Evolutionary conservation across 2,888 invertebrate genomes (phyloP).

Genomic region (Noctua fimbriata): DNA sequence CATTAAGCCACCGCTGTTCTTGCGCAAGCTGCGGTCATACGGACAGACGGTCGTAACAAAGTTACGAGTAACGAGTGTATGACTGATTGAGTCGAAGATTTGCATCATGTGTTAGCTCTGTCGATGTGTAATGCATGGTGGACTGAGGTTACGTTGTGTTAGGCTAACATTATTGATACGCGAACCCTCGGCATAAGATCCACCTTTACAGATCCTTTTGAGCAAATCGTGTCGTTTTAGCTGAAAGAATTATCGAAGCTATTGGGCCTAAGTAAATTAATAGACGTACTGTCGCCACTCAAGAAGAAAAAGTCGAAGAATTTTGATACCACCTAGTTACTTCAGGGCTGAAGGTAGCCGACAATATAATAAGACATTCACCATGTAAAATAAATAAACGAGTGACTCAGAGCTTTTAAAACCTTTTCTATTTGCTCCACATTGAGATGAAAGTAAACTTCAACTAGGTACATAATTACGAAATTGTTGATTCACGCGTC

Average conservation of each 20-base stretch:
- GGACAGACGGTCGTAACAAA: constrained; percentile 7
- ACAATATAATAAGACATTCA: not conserved
- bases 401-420: constrained; percentile 4
- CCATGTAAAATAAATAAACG: not conserved
- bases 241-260: not conserved
- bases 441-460: constrained; percentile 12
- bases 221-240: not conserved
- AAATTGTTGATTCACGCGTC: constrained; percentile 1
- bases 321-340: not conserved
- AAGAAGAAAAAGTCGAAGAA: not conserved
- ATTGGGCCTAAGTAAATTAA: not conserved
- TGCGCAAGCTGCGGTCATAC: constrained; percentile 24
- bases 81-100: constrained; percentile 43
- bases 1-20: not conserved
- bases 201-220: not conserved
- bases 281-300: not conserved
- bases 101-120: constrained; percentile 40
- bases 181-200: too few relatives aligned
- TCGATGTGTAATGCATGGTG: constrained; percentile 21
- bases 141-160: constrained; percentile 3
- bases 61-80: constrained; percentile 35
- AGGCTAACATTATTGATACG: not conserved
- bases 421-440: not conserved
- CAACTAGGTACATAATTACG: not conserved
- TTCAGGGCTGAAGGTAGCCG: not conserved